A percentile compares a stretch with the other conserved stretches of the same genome.
Conservation (phyloP, 1,140 invertebrate species). For the Lethrus apterus region DNA sequence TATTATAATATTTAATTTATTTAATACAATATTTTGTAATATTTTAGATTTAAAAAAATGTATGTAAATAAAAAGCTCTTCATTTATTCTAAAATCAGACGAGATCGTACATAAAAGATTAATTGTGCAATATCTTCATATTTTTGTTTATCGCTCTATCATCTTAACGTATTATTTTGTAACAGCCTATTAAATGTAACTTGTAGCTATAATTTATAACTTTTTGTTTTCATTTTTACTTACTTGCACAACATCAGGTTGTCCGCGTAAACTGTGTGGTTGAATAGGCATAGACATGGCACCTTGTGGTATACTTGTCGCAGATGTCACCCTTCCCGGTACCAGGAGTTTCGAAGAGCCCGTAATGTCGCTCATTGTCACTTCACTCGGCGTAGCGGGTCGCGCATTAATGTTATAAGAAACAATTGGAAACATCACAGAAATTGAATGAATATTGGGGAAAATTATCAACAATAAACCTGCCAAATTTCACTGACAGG, state of each 20-base stretch:
- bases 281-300: slow-evolving; percentile 30
- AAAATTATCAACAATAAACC: slow-evolving; percentile 1
- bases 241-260: slow-evolving; percentile 35
- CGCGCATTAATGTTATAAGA: background rate
- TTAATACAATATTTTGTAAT: no score
- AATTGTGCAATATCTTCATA: no score
- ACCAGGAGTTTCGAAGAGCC: slow-evolving; percentile 31
- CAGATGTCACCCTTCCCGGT: slow-evolving; percentile 34
- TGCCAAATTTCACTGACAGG: background rate
- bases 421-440: slow-evolving; percentile 7
- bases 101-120: no score
- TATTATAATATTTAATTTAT: no score
- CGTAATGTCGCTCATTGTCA: slow-evolving; percentile 15
- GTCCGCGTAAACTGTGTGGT: slow-evolving; percentile 26
- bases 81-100: no score
- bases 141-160: no score
- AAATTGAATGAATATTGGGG: background rate
- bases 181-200: no score
- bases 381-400: background rate
- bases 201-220: no score
- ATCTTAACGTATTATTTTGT: no score
- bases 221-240: no score
- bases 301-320: slow-evolving; percentile 32
- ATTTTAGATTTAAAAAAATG: no score
- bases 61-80: no score